Percentiles rank a stretch among this genome's conserved stretches.
phyloP scores from a whole-genome alignment of 2,113 vertebrate species.

The rat (Rattus norvegicus) region GRCr8 NC_086019.1:8762501-8763000 shows the following conservation, averaged over 20 bases:
- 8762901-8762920: not conserved
- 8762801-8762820: conserved; percentile 14
- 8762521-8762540: not conserved
- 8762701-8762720: not conserved
- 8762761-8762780: not conserved
- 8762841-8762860: not conserved
- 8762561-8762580: not conserved
- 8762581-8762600: not conserved
- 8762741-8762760: not conserved
- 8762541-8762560: not conserved
- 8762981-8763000: not conserved
- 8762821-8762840: not conserved
- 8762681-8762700: not conserved
- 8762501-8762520: not conserved
- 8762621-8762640: not conserved
- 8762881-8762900: not conserved
- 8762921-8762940: not conserved
- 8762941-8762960: not conserved
- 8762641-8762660: not conserved
- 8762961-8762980: not conserved
- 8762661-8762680: not conserved
- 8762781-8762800: not conserved
- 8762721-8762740: not conserved
- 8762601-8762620: not conserved
- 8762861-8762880: not conserved